Evolutionary conservation across 2,113 vertebrate genomes (phyloP), one percentile per base, ranked within the genome.

Genomic region (Sinocyclocheilus anshuiensis): DNA sequence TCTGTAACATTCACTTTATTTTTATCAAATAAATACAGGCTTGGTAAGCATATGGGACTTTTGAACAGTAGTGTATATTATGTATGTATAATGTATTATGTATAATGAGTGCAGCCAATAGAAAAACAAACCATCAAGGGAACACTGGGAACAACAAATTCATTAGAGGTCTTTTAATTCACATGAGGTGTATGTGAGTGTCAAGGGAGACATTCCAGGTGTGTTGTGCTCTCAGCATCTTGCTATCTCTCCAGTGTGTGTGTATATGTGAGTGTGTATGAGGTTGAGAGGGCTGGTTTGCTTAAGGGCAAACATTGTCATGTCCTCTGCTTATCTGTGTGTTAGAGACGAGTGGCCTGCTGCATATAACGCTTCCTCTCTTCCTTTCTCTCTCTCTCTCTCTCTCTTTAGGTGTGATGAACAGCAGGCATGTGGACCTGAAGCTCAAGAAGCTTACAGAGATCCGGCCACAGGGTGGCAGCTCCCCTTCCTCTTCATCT

Each of bases 381-480:
- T 11, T n/a, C 22, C 36, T 29, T 5, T 42, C 36, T 72, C 8
- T 77, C 36, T 65, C 36, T 36, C 39, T 79, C 48, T 83, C 15
- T 86, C 48, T 84, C 48, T 83, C 15, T 86, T 4, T 93, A 97
- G 96, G 95, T 93, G 92, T 96, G 93, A 96, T 96, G 92, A 98
- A 96, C 92, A 97, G 95, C 92, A 96, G 95, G 84, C 94, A 96
- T 69, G 90, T 97, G 90, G 97, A 99, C 91, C 94, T 97, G 91
- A 98, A 97, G 92, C 94, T 98, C 90, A 98, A 97, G 95, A 97
- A 96, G 91, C 92, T 96, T 89, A 92, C 94, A 83, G 97, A 98
- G 89, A 86, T 94, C 92, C 94, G 95, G 90, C 96, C 96, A 90
- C 95, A 97, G 93, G 96, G 95, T 93, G 92, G 90, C 89, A 93